Percentiles rank a stretch among this genome's conserved stretches.
These are phyloP conservation scores for Unio delphinus DNA, from an alignment of 2,888 invertebrate species.

Conservation along the genomic window DNA sequence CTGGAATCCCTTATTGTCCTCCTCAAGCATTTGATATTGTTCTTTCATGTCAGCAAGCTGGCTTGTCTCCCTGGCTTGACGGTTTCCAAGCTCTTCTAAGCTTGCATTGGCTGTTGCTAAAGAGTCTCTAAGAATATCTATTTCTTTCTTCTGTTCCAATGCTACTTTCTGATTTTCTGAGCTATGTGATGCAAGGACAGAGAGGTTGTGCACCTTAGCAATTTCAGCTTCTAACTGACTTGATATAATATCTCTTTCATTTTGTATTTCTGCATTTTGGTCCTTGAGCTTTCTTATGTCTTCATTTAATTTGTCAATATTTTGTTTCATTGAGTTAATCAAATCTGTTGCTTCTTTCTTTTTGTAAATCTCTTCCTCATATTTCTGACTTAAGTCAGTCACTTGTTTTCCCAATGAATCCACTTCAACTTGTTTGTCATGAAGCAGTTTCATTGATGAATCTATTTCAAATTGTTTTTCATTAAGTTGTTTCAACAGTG, in stretches of 20 bases:
- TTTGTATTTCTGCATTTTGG: conserved; percentile 16
- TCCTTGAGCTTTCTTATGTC: conserved; percentile 1
- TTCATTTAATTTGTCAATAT: conserved; percentile 24
- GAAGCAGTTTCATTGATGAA: neutral
- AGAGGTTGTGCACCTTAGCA: no score
- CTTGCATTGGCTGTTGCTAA: neutral
- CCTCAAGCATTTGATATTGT: conserved; percentile 50
- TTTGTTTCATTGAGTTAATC: conserved; percentile 30
- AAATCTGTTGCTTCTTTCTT: conserved; percentile 4
- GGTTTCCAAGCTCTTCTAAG: no score
- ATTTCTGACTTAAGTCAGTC: neutral
- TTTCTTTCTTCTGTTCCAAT: neutral
- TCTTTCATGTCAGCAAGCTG: conserved; percentile 41
- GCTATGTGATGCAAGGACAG: no score
- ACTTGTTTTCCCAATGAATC: conserved; percentile 16
- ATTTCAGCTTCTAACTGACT: no score
- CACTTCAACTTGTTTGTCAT: conserved; percentile 22
- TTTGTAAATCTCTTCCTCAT: conserved; percentile 2
- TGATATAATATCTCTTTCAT: conserved; percentile 2
- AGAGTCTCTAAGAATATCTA: neutral
- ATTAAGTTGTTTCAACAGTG: conserved; percentile 5
- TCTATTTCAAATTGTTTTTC: conserved; percentile 3
- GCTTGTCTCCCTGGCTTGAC: conserved; percentile 4
- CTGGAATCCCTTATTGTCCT: conserved; percentile 38
- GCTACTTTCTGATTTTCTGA: no score